These are phyloP conservation scores for Idaea biselata DNA, from an alignment of 2,888 invertebrate genomes.

Conservation along the genomic window DNA sequence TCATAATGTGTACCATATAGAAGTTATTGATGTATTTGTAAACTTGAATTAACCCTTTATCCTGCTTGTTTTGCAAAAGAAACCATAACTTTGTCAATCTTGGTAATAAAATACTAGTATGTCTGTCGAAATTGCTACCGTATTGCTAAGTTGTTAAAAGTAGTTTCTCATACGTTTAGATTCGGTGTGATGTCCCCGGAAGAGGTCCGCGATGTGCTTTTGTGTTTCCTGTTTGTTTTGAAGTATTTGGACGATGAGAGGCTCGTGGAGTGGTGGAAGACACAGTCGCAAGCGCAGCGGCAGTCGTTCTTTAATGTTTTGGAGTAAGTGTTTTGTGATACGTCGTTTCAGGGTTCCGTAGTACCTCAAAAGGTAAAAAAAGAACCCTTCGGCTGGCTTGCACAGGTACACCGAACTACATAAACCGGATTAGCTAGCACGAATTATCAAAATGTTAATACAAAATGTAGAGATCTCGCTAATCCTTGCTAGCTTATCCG, in stretches of 20 bases:
- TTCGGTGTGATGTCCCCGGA: conserved; percentile 80
- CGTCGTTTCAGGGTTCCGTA: not conserved
- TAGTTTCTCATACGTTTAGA: conserved; percentile 47
- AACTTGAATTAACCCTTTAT: not conserved
- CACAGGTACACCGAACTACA: no score
- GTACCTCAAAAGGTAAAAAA: no score
- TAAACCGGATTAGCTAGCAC: no score
- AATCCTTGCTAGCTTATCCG: no score
- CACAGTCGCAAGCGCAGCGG: conserved; percentile 89
- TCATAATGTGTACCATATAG: no score
- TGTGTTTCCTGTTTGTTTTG: conserved; percentile 94
- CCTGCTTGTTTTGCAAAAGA: not conserved
- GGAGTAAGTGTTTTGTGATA: conserved; percentile 80
- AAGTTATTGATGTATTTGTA: no score
- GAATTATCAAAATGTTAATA: no score
- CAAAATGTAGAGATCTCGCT: no score
- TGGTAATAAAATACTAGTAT: not conserved
- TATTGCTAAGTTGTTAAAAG: conserved; percentile 17
- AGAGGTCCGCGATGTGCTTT: conserved; percentile 93
- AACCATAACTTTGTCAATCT: not conserved
- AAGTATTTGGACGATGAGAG: conserved; percentile 95
- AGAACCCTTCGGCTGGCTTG: no score
- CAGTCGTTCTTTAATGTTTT: conserved; percentile 92
- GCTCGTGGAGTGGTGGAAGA: conserved; percentile 94
- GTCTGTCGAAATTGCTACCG: not conserved